Percentiles rank a stretch among this genome's conserved stretches.
phyloP scores from a whole-genome alignment of 2,888 invertebrate genomes.

The Germaria angustata region DNA sequence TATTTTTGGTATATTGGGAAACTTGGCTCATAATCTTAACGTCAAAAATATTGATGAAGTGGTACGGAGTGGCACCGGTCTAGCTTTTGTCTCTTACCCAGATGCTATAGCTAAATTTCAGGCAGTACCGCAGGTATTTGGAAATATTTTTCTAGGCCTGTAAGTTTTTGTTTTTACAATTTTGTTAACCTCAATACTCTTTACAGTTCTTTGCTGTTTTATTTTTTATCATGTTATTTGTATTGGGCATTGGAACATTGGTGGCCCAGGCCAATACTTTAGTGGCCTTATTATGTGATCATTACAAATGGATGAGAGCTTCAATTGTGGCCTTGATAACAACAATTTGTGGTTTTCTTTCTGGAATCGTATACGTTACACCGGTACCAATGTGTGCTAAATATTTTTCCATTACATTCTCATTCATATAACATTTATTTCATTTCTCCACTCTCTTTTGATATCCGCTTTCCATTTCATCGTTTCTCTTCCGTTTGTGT shows the following conservation, averaged over 20 bases:
- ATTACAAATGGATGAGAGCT: slow-evolving; percentile 83
- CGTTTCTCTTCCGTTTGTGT: not conserved
- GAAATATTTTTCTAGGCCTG: not conserved
- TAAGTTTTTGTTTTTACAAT: not conserved
- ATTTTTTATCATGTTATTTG: slow-evolving; percentile 90
- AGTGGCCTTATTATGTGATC: slow-evolving; percentile 85
- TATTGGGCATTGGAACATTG: slow-evolving; percentile 87
- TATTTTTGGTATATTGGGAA: slow-evolving; percentile 90
- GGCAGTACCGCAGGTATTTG: slow-evolving; percentile 83
- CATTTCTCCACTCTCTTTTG: not conserved
- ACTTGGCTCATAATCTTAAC: slow-evolving; percentile 84
- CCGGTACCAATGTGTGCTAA: slow-evolving; percentile 78
- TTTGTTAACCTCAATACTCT: not conserved
- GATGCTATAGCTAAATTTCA: slow-evolving; percentile 89
- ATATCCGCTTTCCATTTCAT: too few species aligned
- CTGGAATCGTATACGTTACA: slow-evolving; percentile 87
- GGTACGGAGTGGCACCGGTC: slow-evolving; percentile 87
- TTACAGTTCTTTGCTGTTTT: slow-evolving; percentile 85
- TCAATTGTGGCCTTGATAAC: slow-evolving; percentile 83
- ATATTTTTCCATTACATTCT: not conserved
- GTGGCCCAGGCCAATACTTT: slow-evolving; percentile 86
- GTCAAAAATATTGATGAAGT: slow-evolving; percentile 83
- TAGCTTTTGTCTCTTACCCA: slow-evolving; percentile 91
- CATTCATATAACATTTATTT: not conserved
- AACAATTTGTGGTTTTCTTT: slow-evolving; percentile 82